Evolutionary conservation across 2,113 vertebrate species (phyloP).

Genomic region (Pterophyllum scalare): DNA sequence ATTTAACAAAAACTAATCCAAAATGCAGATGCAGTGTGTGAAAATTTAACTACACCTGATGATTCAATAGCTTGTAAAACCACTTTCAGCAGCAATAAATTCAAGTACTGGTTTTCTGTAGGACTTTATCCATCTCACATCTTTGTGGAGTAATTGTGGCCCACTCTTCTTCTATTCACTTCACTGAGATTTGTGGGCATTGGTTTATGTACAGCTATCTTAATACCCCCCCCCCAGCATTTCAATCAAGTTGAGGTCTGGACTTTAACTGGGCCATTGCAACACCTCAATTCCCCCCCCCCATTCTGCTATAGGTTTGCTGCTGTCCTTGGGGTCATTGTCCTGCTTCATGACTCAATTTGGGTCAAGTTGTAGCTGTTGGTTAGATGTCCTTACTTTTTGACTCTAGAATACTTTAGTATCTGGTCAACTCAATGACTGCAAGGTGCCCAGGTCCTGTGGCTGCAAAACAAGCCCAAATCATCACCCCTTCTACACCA

Average conservation of each 20-base stretch:
- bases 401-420: too few relatives aligned
- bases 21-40: background rate
- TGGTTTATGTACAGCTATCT: background rate
- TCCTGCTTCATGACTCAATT: background rate
- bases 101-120: background rate
- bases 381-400: background rate
- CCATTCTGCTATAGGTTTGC: background rate
- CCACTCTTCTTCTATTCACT: background rate
- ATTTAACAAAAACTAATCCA: too few relatives aligned
- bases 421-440: background rate
- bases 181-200: background rate
- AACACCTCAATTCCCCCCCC: too few relatives aligned
- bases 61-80: background rate
- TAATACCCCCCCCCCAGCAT: background rate
- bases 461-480: background rate
- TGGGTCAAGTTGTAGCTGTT: background rate
- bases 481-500: too few relatives aligned
- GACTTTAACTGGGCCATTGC: background rate
- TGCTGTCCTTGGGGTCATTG: accelerated
- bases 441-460: background rate
- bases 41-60: background rate
- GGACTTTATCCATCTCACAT: background rate
- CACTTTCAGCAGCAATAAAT: accelerated
- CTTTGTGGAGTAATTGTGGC: background rate
- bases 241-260: too few relatives aligned